phyloP scores from a whole-genome alignment of 2,888 invertebrate species.

The Tetramorium bicarinatum region DNA sequence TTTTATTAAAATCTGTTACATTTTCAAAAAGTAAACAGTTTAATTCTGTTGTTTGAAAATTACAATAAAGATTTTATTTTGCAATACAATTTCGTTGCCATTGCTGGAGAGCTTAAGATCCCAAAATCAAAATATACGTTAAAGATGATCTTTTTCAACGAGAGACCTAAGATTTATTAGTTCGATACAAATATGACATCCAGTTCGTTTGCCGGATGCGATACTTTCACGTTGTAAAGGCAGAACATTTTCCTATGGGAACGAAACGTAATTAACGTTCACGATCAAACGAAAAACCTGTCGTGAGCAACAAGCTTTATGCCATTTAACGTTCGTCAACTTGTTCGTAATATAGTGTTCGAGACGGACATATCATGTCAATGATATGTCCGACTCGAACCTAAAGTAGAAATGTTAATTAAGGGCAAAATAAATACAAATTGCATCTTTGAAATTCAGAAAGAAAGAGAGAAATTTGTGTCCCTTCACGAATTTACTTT shows the following conservation, averaged over 20 bases:
- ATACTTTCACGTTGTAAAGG: conserved; percentile 50
- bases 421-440: background rate
- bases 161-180: conserved; percentile 58
- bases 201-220: background rate
- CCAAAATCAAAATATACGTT: conserved; percentile 29
- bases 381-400: background rate
- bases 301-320: conserved; percentile 4
- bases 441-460: background rate
- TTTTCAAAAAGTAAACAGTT: background rate
- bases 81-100: background rate
- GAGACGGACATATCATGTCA: too few species aligned
- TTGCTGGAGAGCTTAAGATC: background rate
- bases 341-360: conserved; percentile 24
- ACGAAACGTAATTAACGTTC: conserved; percentile 68
- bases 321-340: conserved; percentile 13
- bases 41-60: background rate
- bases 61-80: background rate
- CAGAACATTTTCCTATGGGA: conserved; percentile 34
- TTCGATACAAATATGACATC: conserved; percentile 59
- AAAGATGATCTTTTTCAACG: conserved; percentile 58
- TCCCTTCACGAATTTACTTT: background rate
- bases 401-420: conserved; percentile 61
- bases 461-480: background rate
- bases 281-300: conserved; percentile 57
- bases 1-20: background rate